phyloP scores from a whole-genome alignment of 1,140 invertebrate genomes.

The Drosophila obscura region DNA sequence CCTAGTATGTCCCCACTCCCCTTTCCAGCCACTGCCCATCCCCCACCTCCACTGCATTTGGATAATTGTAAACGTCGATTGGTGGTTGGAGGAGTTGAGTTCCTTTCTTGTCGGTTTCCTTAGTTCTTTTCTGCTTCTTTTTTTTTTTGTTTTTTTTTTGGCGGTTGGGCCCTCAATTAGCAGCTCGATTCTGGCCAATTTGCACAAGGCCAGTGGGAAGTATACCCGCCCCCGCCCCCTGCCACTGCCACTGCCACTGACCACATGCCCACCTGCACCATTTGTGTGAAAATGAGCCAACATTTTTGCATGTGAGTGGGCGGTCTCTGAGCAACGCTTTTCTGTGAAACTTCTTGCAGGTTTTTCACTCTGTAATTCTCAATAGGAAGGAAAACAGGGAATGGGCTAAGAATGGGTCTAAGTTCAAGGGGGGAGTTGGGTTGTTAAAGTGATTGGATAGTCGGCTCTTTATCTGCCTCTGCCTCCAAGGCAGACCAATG shows the following conservation, averaged over 20 bases:
- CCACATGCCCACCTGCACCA: not conserved
- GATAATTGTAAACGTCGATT: slow-evolving; percentile 61
- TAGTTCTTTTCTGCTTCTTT: slow-evolving; percentile 12
- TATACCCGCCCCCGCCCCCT: slow-evolving; percentile 13
- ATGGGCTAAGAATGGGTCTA: not conserved
- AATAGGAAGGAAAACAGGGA: not conserved
- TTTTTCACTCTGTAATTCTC: slow-evolving; percentile 37
- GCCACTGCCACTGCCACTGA: not conserved
- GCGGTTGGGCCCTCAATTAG: slow-evolving; percentile 61
- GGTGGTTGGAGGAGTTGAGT: slow-evolving; percentile 38
- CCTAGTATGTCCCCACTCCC: not conserved
- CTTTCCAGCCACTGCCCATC: no score
- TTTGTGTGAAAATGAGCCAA: slow-evolving; percentile 15
- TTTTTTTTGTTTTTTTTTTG: slow-evolving; percentile 44
- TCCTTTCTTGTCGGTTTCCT: slow-evolving; percentile 21
- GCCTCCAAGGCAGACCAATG: slow-evolving; percentile 20
- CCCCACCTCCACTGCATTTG: slow-evolving; percentile 48
- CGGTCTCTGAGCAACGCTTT: slow-evolving; percentile 41
- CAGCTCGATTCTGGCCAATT: slow-evolving; percentile 62
- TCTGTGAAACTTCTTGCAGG: slow-evolving; percentile 30
- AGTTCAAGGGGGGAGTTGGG: not conserved
- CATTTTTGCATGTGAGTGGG: slow-evolving; percentile 63
- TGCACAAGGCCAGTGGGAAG: slow-evolving; percentile 54
- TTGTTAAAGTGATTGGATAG: slow-evolving; percentile 9
- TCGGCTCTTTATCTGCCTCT: not conserved